These are phyloP conservation scores for Andrena marginata DNA, from an alignment of 2,888 invertebrate species.

Conservation along the genomic window DNA sequence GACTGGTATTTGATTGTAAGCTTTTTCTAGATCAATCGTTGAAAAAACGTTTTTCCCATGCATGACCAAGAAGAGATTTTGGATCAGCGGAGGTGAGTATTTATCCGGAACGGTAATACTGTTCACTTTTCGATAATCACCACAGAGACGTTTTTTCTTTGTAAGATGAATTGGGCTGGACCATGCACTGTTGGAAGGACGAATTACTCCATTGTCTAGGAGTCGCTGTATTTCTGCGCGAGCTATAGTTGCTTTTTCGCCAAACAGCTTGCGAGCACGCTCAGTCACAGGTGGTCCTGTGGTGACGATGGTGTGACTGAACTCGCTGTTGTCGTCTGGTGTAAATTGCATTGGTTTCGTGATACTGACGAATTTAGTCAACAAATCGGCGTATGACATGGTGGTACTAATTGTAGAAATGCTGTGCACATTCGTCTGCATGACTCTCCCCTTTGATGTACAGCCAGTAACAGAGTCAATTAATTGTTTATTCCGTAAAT, in stretches of 20 bases:
- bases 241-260: too few relatives aligned
- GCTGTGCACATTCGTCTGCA: background rate
- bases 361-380: background rate
- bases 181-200: background rate
- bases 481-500: background rate
- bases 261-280: too few relatives aligned
- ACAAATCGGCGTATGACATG: background rate
- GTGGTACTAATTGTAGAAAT: background rate
- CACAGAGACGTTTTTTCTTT: background rate
- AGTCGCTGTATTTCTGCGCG: background rate
- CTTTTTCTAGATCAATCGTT: background rate
- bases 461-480: background rate
- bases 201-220: background rate
- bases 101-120: background rate
- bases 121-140: background rate
- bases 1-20: background rate
- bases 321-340: background rate
- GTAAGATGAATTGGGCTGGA: background rate
- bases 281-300: background rate
- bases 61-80: background rate
- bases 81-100: background rate
- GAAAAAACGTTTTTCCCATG: background rate
- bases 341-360: background rate
- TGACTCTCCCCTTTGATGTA: background rate
- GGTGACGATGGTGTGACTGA: background rate